Evolutionary conservation across 2,888 invertebrate genomes (phyloP), one percentile per base, ranked within the genome.

Genomic region (Nowickia ferox): DNA sequence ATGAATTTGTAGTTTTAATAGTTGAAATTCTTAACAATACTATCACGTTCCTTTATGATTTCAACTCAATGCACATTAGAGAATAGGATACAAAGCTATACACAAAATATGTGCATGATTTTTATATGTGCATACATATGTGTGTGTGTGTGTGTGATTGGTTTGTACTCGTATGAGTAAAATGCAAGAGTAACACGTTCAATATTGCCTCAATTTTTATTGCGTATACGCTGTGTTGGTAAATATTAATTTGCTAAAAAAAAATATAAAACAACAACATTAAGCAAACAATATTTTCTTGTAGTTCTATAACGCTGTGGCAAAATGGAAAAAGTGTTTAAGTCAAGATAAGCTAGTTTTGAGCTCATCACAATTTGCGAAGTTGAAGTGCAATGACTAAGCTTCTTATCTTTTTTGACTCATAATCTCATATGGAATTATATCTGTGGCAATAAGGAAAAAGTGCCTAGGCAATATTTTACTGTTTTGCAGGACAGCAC

Each of bases 141-240:
- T 2, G 22, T 65, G 19, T 51, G 38, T 61, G 46, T 48, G 17
- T 55, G 38, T 74, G 8, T 19, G 15, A 8, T 44, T 15, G 10
- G 61, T 42, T 19, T 57, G 15, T 71, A n/a, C n/a, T n/a, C n/a
- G n/a, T n/a, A 19, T 72, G 72, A 72, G 82, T 82, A 75, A 84
- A 84, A 81, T 40, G 69, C 74, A 30, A 75, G 48, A 66, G 63
- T 77, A 80, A 72, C 84, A 85, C 87, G 87, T 87, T 66, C 83
- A 78, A 85, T 81, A 87, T 87, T 87, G 86, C 87, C 81, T 87
- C 84, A 84, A 87, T 84, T 83, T 85, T 87, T 86, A 85, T 85
- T 84, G 79, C 87, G 71, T 82, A 86, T 78, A 84, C 86, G 82
- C 66, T 79, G 38, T 71, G 83, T 76, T 83, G 84, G 76, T 79